phyloP scores from a whole-genome alignment of 2,888 invertebrate genomes.

The Siphonodentalium dalli region DNA sequence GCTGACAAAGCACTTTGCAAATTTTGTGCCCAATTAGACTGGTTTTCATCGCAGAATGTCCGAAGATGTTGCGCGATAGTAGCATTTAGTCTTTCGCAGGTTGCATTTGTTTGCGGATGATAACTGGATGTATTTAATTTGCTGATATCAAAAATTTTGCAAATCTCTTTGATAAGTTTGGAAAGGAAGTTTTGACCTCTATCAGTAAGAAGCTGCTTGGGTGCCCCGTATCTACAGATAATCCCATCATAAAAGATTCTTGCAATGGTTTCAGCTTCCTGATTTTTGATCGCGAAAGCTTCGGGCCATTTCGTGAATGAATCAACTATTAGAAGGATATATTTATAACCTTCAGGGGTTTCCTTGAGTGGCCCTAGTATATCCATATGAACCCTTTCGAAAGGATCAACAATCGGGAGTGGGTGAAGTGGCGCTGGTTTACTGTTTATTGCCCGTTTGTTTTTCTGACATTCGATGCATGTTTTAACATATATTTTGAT shows the following conservation, averaged over 20 bases:
- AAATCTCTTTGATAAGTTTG: not conserved
- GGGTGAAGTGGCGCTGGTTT: not conserved
- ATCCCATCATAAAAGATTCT: not conserved
- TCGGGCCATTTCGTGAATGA: not conserved
- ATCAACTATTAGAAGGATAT: not conserved
- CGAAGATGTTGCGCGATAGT: not conserved
- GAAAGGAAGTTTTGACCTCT: slow-evolving; percentile 6
- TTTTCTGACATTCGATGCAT: not conserved
- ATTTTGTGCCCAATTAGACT: not conserved
- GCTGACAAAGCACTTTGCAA: not conserved
- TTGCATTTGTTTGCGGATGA: not conserved
- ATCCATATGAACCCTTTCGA: not conserved
- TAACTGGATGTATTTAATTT: not conserved
- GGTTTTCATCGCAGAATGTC: not conserved
- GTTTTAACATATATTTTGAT: not conserved
- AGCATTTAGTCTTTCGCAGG: not conserved
- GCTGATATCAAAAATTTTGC: slow-evolving; percentile 4
- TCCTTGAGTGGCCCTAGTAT: not conserved
- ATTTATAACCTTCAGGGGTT: not conserved
- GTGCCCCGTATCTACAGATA: not conserved
- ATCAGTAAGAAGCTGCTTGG: not conserved
- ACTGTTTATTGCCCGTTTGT: not conserved
- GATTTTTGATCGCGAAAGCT: slow-evolving; percentile 1
- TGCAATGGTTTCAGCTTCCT: not conserved
- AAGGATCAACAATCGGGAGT: not conserved